These are phyloP conservation scores for Calcarius lapponicus DNA, from an alignment of 2,797 vertebrate genomes.

Conservation along the genomic window DNA sequence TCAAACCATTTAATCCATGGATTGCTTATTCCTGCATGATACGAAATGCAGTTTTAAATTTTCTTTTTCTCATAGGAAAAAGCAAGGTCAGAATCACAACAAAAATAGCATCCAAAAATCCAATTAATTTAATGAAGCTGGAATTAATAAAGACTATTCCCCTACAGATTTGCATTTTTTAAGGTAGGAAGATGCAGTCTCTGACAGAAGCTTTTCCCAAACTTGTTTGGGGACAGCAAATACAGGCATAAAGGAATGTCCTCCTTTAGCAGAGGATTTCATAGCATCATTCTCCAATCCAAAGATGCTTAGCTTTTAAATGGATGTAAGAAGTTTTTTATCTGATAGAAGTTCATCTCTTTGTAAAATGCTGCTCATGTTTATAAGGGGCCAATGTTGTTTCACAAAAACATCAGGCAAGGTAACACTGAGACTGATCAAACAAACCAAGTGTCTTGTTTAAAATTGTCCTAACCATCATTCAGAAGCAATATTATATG, in stretches of 20 bases:
- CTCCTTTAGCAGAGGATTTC: neutral
- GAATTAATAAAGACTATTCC: neutral
- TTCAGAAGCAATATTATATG: neutral
- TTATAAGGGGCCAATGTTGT: neutral
- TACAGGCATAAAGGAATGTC: neutral
- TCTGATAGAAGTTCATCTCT: neutral
- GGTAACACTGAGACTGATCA: neutral
- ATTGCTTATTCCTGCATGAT: neutral
- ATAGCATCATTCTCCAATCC: neutral
- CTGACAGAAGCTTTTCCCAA: neutral
- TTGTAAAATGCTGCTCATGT: neutral
- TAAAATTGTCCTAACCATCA: neutral
- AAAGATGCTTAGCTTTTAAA: neutral
- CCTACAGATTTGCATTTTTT: neutral
- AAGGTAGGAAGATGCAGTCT: neutral
- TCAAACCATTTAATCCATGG: neutral
- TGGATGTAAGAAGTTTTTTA: neutral
- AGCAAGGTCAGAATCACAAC: rapidly evolving
- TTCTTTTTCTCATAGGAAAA: neutral
- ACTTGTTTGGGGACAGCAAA: neutral
- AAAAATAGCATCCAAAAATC: neutral
- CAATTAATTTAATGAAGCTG: neutral
- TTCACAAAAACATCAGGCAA: neutral
- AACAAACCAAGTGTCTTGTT: neutral
- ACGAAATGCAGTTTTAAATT: neutral